phyloP scores from a whole-genome alignment of 2,113 vertebrate species.

The Chloebia gouldiae region DNA sequence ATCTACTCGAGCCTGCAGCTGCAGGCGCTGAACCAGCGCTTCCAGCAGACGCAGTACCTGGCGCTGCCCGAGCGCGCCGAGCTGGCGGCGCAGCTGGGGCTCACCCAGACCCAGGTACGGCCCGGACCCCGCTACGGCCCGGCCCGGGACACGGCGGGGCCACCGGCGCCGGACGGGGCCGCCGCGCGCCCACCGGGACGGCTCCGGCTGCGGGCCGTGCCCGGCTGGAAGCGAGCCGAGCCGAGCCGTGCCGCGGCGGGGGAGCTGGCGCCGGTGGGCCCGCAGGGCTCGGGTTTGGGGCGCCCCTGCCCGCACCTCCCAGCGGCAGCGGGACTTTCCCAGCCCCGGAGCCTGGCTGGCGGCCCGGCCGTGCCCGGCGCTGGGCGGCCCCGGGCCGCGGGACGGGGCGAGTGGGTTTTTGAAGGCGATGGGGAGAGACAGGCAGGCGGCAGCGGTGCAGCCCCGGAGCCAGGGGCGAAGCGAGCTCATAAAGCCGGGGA shows the following conservation, averaged over 20 bases:
- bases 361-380: conserved; percentile 34
- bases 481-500: conserved; percentile 29
- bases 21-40: conserved; percentile 90
- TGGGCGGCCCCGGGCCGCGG: conserved; percentile 17
- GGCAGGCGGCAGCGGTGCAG: conserved; percentile 55
- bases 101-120: conserved; percentile 93
- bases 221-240: neutral
- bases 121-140: no score
- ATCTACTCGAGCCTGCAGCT: conserved; percentile 94
- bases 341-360: conserved; percentile 52
- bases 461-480: conserved; percentile 52
- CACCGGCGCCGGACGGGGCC: no score
- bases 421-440: conserved; percentile 58
- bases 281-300: conserved; percentile 3
- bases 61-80: conserved; percentile 90
- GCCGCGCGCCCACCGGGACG: no score
- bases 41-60: conserved; percentile 96
- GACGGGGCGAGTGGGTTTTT: conserved; percentile 49
- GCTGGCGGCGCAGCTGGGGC: conserved; percentile 87
- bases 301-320: conserved; percentile 20
- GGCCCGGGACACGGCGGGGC: neutral
- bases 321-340: conserved; percentile 56
- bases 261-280: conserved; percentile 14
- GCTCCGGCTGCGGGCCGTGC: no score
- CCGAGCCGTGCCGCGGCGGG: neutral